phyloP scores from a whole-genome alignment of 2,113 vertebrate genomes.

The Empidonax alnorum region DNA sequence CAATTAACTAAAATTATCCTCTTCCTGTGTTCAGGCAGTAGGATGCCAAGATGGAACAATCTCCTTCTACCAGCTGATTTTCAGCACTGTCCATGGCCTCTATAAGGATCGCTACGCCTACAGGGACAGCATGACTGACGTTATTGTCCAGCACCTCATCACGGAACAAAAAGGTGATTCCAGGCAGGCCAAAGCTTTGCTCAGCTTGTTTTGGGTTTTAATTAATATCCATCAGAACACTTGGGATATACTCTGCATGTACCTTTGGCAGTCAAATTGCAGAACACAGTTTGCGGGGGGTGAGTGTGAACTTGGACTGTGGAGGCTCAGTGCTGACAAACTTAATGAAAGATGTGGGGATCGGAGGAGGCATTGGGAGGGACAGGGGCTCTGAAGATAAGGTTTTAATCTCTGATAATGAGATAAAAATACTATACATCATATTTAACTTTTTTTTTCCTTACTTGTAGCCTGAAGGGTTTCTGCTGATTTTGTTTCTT shows the following conservation, averaged over 20 bases:
- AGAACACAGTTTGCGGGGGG: not conserved
- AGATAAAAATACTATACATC: not conserved
- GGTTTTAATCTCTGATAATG: not conserved
- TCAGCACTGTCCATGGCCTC: conserved; percentile 96
- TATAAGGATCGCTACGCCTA: conserved; percentile 97
- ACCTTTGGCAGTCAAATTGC: not conserved
- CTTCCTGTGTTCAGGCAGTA: conserved; percentile 79
- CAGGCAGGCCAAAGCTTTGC: not conserved
- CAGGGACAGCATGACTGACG: conserved; percentile 96
- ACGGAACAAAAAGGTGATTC: conserved; percentile 89
- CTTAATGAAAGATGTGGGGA: not conserved
- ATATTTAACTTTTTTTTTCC: not conserved
- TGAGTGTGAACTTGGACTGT: not conserved
- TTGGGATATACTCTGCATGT: not conserved
- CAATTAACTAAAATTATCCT: not conserved
- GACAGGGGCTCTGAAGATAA: conserved; percentile 11
- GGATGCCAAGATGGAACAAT: conserved; percentile 97
- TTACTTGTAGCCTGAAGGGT: not conserved
- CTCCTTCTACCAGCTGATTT: conserved; percentile 94
- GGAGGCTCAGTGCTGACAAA: not conserved
- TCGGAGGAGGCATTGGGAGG: not conserved
- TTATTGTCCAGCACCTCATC: conserved; percentile 97
- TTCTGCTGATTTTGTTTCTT: not conserved
- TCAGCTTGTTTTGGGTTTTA: not conserved
- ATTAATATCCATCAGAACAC: not conserved